Percentiles rank a stretch among this genome's conserved stretches.
Evolutionary conservation across 2,113 vertebrate genomes (phyloP).

Genomic region (Isurus oxyrinchus): DNA sequence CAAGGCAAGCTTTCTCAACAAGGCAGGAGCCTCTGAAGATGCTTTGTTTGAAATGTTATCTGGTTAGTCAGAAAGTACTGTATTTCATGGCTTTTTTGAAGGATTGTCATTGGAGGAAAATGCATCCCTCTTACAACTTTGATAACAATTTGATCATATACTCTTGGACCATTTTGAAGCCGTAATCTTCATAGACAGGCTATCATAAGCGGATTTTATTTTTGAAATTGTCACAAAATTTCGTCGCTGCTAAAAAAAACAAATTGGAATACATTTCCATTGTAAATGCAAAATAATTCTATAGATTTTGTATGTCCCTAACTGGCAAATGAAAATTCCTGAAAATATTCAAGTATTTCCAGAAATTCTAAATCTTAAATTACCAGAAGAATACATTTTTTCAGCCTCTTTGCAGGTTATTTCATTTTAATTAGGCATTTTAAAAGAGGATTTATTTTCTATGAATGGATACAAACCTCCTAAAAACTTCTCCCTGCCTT

Average conservation of each 20-base stretch:
- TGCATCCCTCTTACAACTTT: neutral
- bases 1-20: neutral
- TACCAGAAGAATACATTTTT: neutral
- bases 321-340: neutral
- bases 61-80: neutral
- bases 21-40: neutral
- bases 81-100: neutral
- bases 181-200: neutral
- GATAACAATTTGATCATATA: no score
- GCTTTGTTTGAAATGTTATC: neutral
- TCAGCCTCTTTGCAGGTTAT: neutral
- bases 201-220: neutral
- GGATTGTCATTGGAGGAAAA: neutral
- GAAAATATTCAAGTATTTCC: neutral
- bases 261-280: neutral
- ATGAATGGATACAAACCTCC: neutral
- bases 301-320: neutral
- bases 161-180: neutral
- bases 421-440: neutral
- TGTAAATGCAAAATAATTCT: neutral
- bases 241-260: neutral
- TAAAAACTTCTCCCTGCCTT: neutral
- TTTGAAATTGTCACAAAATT: neutral
- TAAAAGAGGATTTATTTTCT: neutral
- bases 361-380: neutral